Conservation (phyloP, 64 coral and sea anemone genomes). For the Pocillopora verrucosa region DNA sequence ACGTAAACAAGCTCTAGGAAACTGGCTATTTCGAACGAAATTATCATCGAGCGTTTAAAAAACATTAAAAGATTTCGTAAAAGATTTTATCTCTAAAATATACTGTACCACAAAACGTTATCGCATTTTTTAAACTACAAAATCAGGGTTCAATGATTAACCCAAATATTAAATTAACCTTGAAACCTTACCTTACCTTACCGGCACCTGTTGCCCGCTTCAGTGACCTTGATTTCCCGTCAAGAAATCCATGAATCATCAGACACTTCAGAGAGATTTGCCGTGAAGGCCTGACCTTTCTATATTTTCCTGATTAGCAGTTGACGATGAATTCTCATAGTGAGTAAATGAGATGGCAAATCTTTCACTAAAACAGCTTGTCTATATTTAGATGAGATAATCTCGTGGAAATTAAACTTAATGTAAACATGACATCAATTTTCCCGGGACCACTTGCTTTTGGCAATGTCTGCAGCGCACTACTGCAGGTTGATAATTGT, state of each 20-base stretch:
- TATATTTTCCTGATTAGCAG: neutral
- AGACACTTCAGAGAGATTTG: neutral
- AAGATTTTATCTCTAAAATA: neutral
- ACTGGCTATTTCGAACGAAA: too few species aligned
- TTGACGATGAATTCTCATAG: neutral
- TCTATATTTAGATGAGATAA: slow-evolving; percentile 34
- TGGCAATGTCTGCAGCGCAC: neutral
- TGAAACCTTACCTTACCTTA: slow-evolving; percentile 22
- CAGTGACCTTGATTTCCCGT: slow-evolving; percentile 31
- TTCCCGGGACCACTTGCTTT: neutral
- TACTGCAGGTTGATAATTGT: neutral
- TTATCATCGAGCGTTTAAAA: too few species aligned
- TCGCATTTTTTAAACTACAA: neutral
- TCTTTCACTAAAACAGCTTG: neutral
- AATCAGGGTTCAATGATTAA: neutral
- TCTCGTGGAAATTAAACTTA: slow-evolving; percentile 29
- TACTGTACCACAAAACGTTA: neutral
- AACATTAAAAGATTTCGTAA: neutral
- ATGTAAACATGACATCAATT: slow-evolving; percentile 15
- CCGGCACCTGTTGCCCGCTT: slow-evolving; percentile 20
- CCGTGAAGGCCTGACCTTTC: too few species aligned
- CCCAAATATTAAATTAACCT: neutral
- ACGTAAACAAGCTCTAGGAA: too few species aligned
- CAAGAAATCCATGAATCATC: neutral
- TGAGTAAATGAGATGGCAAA: neutral